phyloP scores from a whole-genome alignment of 2,113 vertebrate genomes.

The Zapus hudsonius region DNA sequence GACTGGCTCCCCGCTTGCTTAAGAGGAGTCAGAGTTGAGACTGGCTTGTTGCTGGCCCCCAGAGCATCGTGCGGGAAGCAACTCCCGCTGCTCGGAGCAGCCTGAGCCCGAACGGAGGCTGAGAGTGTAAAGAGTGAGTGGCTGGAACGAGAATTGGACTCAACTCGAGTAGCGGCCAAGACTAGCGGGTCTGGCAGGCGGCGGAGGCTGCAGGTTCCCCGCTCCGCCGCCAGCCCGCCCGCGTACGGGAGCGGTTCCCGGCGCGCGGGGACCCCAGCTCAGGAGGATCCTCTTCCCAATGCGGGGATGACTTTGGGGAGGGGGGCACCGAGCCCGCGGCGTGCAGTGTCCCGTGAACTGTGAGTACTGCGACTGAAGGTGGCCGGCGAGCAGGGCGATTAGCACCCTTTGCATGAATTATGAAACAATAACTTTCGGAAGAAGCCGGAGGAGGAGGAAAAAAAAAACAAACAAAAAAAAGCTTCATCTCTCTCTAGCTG shows the following conservation, averaged over 20 bases:
- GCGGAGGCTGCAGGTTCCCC: conserved; percentile 63
- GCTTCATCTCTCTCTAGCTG: background rate
- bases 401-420: conserved; percentile 80
- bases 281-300: conserved; percentile 46
- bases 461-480: conserved; percentile 61
- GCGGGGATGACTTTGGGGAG: conserved; percentile 66
- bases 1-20: conserved; percentile 55
- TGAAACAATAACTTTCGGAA: conserved; percentile 86
- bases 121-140: conserved; percentile 74
- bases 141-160: conserved; percentile 82
- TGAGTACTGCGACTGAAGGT: conserved; percentile 80
- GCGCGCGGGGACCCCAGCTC: background rate
- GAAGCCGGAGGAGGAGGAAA: conserved; percentile 57
- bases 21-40: conserved; percentile 82
- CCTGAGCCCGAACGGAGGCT: conserved; percentile 72
- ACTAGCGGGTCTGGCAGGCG: conserved; percentile 60
- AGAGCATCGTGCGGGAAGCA: conserved; percentile 78
- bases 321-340: conserved; percentile 54
- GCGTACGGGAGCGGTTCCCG: conserved; percentile 77
- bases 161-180: conserved; percentile 81
- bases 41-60: conserved; percentile 73
- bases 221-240: conserved; percentile 79
- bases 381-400: conserved; percentile 74
- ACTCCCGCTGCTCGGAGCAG: conserved; percentile 73
- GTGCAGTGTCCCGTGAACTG: conserved; percentile 88